Evolutionary conservation across 1,140 invertebrate genomes (phyloP).

Genomic region (Caerostris darwini): DNA sequence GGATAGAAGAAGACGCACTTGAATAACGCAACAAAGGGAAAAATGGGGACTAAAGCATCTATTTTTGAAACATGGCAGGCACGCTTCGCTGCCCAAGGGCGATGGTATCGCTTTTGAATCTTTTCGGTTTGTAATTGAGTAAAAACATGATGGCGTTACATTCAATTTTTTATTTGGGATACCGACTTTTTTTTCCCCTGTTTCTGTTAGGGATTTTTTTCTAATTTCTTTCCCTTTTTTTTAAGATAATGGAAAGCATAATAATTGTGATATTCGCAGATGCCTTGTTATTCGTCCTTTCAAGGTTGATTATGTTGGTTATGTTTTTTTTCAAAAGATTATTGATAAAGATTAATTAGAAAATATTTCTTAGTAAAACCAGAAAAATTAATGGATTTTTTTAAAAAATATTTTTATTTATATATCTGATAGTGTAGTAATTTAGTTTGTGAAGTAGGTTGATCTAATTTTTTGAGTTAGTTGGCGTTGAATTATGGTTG

Average conservation of each 20-base stretch:
- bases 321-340: too few relatives aligned
- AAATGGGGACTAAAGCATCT: neutral
- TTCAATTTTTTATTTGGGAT: constrained; percentile 18
- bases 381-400: too few relatives aligned
- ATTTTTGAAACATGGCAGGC: constrained; percentile 24
- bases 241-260: constrained; percentile 38
- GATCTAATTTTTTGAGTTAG: too few relatives aligned
- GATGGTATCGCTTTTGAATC: neutral
- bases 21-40: constrained; percentile 23
- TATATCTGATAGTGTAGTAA: too few relatives aligned
- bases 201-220: neutral
- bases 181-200: neutral
- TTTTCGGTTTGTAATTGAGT: constrained; percentile 51
- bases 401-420: too few relatives aligned
- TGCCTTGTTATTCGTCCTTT: too few relatives aligned
- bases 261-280: neutral
- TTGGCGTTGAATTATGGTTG: too few relatives aligned
- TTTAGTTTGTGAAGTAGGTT: too few relatives aligned
- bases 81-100: constrained; percentile 35
- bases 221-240: neutral
- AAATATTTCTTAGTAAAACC: too few relatives aligned
- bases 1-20: neutral
- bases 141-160: constrained; percentile 34
- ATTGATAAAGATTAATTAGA: too few relatives aligned
- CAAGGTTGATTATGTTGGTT: too few relatives aligned